Base-by-base conservation (phyloP, 2,888 invertebrate genomes). In the Tenthredo amoena region DNA sequence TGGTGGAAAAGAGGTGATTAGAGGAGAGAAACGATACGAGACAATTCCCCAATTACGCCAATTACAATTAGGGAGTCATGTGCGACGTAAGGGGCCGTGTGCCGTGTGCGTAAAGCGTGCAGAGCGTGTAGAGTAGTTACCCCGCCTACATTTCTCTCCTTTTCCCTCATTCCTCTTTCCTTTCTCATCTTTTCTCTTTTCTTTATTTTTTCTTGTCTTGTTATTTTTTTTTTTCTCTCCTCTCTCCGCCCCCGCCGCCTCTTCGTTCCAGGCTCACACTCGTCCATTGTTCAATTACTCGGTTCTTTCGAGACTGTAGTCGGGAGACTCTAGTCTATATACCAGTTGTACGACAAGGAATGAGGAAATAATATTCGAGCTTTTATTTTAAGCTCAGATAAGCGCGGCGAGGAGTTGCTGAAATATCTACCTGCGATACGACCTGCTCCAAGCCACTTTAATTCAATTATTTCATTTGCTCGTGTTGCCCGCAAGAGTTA, bases 391-490 rank as follows among this genome's bases (percentile, higher is more conserved):
- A 88, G 85, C 86, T 86, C 86, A 86, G 86, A 82, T 86, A 82
- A 84, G 86, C 87, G 93, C 92, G 90, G 92, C 91, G 90, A 91
- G 2, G 34, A 68, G 68, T 68, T 68, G 68, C 68, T 68, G 68
- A 68, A 68, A 68, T 55, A 31, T 76, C 26, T 77, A 31, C 47
- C 77, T 77, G 31, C 50, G 31, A 50, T 31, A 55, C 12, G 18
- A n/a, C 55, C 7, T 74, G 74, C 3, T 74, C 15, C 6, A 31
- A 31, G 34, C 50, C 31, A 50, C 47, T 77, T 77, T 77, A 31
- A 50, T 31, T 50, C 77, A 34, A 50, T 50, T 50, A 47, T 47
- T 77, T 55, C 77, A 50, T 50, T 50, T 47, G 34, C 50, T 77
- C 76, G 37, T 43, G 72, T 43, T 74, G 43, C 72, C 68, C 74